These are phyloP conservation scores for Ornithorhynchus anatinus DNA, from an alignment of 2,113 vertebrate genomes.

Conservation along the genomic window DNA sequence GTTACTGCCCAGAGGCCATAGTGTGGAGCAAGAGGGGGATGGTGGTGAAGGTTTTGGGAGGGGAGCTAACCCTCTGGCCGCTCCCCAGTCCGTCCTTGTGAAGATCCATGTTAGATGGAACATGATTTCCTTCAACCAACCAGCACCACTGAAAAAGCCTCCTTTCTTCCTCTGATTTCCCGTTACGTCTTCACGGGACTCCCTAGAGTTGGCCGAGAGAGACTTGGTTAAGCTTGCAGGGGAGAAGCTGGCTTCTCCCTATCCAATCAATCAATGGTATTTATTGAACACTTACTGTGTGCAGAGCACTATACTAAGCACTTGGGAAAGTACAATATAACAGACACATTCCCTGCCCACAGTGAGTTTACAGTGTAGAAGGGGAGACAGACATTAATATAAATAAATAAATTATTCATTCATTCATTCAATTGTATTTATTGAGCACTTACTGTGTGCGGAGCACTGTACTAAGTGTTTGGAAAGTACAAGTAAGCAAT, in stretches of 20 bases:
- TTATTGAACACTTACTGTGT: too few relatives aligned
- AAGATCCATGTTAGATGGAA: conserved; percentile 64
- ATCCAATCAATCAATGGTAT: too few relatives aligned
- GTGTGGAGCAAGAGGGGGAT: neutral
- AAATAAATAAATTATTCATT: too few relatives aligned
- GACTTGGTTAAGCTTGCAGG: conserved; percentile 69
- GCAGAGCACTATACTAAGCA: too few relatives aligned
- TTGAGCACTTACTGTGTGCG: too few relatives aligned
- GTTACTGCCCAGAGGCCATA: neutral
- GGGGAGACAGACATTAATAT: too few relatives aligned
- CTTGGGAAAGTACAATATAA: too few relatives aligned
- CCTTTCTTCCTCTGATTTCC: conserved; percentile 51
- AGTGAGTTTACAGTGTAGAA: too few relatives aligned
- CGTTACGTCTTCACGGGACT: conserved; percentile 64
- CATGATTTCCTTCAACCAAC: conserved; percentile 45
- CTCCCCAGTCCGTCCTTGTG: neutral
- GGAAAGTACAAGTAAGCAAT: too few relatives aligned
- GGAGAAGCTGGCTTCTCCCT: conserved; percentile 65
- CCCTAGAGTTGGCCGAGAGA: conserved; percentile 68
- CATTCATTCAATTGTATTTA: too few relatives aligned
- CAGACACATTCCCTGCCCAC: too few relatives aligned
- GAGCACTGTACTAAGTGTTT: too few relatives aligned
- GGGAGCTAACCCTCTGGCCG: neutral
- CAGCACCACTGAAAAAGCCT: conserved; percentile 33
- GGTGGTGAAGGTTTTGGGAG: conserved; percentile 27